Conservation (phyloP, 2,113 vertebrate genomes). For the Pituophis catenifer region DNA sequence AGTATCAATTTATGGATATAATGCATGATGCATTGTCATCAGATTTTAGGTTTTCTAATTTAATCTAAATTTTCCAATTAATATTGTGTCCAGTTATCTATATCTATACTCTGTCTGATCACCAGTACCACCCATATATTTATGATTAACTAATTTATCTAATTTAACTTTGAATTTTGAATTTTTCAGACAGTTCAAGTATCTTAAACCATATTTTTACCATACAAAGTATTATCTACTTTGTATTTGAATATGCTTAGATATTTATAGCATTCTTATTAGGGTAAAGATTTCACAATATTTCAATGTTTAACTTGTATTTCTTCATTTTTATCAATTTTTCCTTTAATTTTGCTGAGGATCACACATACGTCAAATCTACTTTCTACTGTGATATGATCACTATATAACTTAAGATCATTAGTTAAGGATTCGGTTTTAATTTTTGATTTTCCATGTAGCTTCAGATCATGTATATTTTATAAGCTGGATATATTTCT, state of each 20-base stretch:
- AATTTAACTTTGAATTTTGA: not conserved
- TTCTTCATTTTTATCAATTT: not conserved
- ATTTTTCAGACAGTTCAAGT: not conserved
- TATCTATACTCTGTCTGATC: not conserved
- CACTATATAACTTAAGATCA: not conserved
- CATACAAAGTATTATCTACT: not conserved
- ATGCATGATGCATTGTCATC: not conserved
- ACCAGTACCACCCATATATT: not conserved
- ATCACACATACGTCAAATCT: not conserved
- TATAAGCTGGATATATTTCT: not conserved
- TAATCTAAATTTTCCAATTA: not conserved
- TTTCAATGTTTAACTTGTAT: not conserved
- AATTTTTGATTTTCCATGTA: not conserved
- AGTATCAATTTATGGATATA: not conserved
- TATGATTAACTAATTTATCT: not conserved
- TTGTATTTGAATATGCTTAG: not conserved
- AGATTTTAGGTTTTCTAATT: not conserved
- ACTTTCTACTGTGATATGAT: not conserved
- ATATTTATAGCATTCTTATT: not conserved
- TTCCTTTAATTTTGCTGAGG: not conserved
- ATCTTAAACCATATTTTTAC: too few relatives aligned
- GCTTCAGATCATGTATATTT: not conserved
- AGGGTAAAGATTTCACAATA: not conserved
- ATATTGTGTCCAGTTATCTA: not conserved
- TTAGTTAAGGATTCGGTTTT: not conserved